phyloP scores from a whole-genome alignment of 2,888 invertebrate genomes.

The Meteorus cinctellus region DNA sequence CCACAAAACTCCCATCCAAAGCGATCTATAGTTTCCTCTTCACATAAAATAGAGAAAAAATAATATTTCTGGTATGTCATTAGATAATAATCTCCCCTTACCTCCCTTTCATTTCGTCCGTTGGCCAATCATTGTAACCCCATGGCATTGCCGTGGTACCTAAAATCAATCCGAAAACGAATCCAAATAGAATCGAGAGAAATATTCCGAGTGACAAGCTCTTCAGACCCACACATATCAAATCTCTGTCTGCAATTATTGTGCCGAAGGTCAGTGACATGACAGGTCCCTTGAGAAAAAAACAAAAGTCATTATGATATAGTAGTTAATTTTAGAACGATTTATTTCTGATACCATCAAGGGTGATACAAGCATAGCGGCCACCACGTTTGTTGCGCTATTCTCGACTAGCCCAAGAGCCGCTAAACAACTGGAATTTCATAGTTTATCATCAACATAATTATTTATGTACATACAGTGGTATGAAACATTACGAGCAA shows the following conservation, averaged over 20 bases:
- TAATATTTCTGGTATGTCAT: background rate
- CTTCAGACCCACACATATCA: constrained; percentile 82
- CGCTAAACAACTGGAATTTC: constrained; percentile 80
- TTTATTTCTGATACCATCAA: constrained; percentile 76
- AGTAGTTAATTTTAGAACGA: background rate
- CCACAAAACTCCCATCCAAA: constrained; percentile 86
- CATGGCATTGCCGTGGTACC: constrained; percentile 85
- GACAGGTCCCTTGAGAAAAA: constrained; percentile 80
- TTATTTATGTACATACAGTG: background rate
- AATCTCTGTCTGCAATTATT: constrained; percentile 82
- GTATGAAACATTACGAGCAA: background rate
- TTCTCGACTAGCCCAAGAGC: constrained; percentile 89
- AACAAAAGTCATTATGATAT: background rate
- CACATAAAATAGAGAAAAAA: constrained; percentile 50
- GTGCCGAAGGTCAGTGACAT: constrained; percentile 91
- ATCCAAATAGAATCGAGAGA: constrained; percentile 86
- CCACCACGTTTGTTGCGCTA: constrained; percentile 86
- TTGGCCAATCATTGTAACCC: constrained; percentile 85
- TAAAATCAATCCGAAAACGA: constrained; percentile 84
- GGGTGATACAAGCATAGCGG: constrained; percentile 85
- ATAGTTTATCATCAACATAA: background rate
- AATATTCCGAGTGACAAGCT: constrained; percentile 82
- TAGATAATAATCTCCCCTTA: constrained; percentile 62
- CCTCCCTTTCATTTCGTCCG: constrained; percentile 86
- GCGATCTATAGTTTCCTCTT: constrained; percentile 82